Percentiles rank a stretch among this genome's conserved stretches.
These are phyloP conservation scores for Busseola fusca DNA, from an alignment of 2,888 invertebrate species.

Conservation along the genomic window DNA sequence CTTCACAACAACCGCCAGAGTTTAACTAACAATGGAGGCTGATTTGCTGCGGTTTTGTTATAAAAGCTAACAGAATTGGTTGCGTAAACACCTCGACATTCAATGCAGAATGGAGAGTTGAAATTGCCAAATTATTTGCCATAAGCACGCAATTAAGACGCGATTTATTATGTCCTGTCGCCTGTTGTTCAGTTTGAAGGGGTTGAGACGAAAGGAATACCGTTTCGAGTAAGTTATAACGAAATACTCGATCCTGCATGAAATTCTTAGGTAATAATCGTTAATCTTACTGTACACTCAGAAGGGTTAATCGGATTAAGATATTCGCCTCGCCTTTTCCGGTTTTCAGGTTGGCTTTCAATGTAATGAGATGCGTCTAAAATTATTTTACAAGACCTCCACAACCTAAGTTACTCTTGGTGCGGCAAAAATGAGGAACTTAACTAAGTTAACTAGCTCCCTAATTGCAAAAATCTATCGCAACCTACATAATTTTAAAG, in stretches of 20 bases:
- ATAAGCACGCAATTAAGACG: constrained; percentile 54
- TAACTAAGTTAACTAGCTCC: neutral
- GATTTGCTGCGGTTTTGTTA: constrained; percentile 63
- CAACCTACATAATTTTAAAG: neutral
- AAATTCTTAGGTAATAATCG: constrained; percentile 25
- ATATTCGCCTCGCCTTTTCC: constrained; percentile 8
- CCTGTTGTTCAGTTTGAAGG: constrained; percentile 14
- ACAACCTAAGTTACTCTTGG: neutral
- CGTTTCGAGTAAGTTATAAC: constrained; percentile 17
- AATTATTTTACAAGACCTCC: neutral
- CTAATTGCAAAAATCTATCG: neutral
- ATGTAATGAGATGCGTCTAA: neutral
- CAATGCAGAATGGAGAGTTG: constrained; percentile 50
- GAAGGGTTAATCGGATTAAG: constrained; percentile 23
- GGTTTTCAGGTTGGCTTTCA: constrained; percentile 1
- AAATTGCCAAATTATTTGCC: constrained; percentile 58
- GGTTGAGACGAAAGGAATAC: constrained; percentile 15
- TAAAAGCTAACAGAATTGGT: constrained; percentile 62
- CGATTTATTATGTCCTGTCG: constrained; percentile 44
- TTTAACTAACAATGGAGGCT: constrained; percentile 61
- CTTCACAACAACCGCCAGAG: constrained; percentile 52
- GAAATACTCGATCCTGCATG: constrained; percentile 34
- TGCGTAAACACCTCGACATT: constrained; percentile 60
- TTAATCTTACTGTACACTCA: constrained; percentile 27
- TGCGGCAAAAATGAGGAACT: neutral